Evolutionary conservation across 2,113 vertebrate species (phyloP).

Genomic region (Antechinus flavipes): DNA sequence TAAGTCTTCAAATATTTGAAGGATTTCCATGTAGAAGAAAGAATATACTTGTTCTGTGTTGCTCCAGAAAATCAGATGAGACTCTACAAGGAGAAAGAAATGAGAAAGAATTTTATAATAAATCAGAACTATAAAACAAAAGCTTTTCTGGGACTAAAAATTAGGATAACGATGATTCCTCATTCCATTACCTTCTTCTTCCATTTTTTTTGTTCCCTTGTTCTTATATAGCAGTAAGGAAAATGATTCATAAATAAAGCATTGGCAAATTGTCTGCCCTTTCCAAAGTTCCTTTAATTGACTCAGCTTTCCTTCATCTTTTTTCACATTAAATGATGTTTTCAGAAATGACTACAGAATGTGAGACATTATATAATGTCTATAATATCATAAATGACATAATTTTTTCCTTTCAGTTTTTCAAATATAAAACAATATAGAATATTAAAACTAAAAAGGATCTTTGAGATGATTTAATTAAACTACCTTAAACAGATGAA

Average conservation of each 20-base stretch:
- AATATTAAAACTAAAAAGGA: not conserved
- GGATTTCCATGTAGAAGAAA: conserved; percentile 35
- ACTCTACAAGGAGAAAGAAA: not conserved
- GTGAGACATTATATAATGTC: not conserved
- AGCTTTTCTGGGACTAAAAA: not conserved
- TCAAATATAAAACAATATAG: not conserved
- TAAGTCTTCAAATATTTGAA: not conserved
- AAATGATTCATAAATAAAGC: not conserved
- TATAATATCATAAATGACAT: not conserved
- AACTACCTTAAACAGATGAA: not conserved
- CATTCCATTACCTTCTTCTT: not conserved
- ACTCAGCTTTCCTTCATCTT: conserved; percentile 18
- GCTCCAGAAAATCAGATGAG: not conserved
- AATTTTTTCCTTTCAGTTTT: not conserved
- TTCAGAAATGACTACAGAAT: not conserved
- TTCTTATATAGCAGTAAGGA: not conserved
- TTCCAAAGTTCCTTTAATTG: not conserved
- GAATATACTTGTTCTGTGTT: not conserved
- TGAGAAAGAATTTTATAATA: not conserved
- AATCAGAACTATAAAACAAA: not conserved
- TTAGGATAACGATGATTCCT: not conserved
- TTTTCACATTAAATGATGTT: not conserved
- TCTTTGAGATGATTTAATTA: not conserved
- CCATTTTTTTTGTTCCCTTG: not conserved
- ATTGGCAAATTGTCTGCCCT: not conserved